Evolutionary conservation across 2,888 invertebrate genomes (phyloP).

Genomic region (Hanleya hanleyi): DNA sequence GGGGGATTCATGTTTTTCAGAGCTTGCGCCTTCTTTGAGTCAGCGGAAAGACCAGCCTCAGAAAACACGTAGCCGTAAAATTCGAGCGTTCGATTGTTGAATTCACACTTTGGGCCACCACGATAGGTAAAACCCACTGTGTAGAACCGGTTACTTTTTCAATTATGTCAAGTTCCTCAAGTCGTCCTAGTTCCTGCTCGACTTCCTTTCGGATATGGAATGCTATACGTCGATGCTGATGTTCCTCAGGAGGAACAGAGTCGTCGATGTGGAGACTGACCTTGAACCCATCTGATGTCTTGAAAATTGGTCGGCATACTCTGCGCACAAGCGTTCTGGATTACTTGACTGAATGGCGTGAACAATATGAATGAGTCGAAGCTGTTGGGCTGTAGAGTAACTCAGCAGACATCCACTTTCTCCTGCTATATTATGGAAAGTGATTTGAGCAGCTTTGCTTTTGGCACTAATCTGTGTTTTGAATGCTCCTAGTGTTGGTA

Average conservation of each 20-base stretch:
- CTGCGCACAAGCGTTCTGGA: neutral
- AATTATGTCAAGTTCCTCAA: neutral
- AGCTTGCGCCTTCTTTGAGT: neutral
- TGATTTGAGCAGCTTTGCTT: neutral
- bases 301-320: neutral
- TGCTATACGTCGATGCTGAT: neutral
- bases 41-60: neutral
- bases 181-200: neutral
- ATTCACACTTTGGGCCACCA: neutral
- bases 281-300: no score
- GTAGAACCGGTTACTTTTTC: neutral
- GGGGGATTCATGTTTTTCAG: neutral
- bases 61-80: neutral
- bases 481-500: neutral
- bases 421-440: neutral
- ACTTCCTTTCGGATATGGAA: neutral
- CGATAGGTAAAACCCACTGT: neutral
- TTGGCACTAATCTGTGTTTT: neutral
- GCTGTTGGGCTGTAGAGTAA: neutral
- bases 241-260: neutral
- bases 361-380: neutral
- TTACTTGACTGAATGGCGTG: neutral
- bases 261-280: neutral
- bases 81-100: neutral
- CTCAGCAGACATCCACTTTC: neutral